Evolutionary conservation across 2,797 vertebrate genomes (phyloP), one percentile per base, ranked within the genome.

Genomic region (Neostethus bicornis): DNA sequence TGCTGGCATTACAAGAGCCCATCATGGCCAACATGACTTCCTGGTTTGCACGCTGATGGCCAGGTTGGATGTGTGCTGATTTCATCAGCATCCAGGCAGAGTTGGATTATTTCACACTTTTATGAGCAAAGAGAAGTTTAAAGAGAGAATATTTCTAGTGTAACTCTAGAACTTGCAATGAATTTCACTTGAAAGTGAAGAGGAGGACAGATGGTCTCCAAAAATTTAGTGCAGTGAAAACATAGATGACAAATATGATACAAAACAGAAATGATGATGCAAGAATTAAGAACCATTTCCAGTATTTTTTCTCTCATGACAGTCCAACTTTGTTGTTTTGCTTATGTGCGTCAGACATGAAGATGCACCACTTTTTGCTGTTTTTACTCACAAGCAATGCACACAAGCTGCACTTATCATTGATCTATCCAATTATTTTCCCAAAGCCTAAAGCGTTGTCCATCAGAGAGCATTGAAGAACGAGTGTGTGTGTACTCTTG

Each of bases 371-470:
- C 21, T 50, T 50, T 53, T 51, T 52, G 34, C 21, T 13, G 9
- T 28, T 26, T 31, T 32, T 12, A 14, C 31, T 31, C 31, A 32
- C 31, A 32, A 32, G 31, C 7, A 0, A 23, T 46, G 50, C 49
- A 58, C 44, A 75, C 19, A 37, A 28, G 23, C 12, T 21, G 43
- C 34, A 11, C 9, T 75, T 61, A 56, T 37, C 59, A 72, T 71
- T 61, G 53, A 80, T 83, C 51, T 77, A 28, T 59, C 57, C 51
- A 81, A 73, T 84, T 64, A 77, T 70, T 67, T 42, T 28, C 59
- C 13, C 4, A 29, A 38, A 66, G 55, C 63, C 61, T 44, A 34
- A 51, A 78, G 66, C 59, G 44, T 47, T 37, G 66, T 75, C 66
- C 50, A 43, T 66, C 61, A 62, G 24, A 53, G 43, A 46, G 54